These are phyloP conservation scores for Tylochromis polylepis DNA, from an alignment of 2,113 vertebrate genomes.

Conservation along the genomic window DNA sequence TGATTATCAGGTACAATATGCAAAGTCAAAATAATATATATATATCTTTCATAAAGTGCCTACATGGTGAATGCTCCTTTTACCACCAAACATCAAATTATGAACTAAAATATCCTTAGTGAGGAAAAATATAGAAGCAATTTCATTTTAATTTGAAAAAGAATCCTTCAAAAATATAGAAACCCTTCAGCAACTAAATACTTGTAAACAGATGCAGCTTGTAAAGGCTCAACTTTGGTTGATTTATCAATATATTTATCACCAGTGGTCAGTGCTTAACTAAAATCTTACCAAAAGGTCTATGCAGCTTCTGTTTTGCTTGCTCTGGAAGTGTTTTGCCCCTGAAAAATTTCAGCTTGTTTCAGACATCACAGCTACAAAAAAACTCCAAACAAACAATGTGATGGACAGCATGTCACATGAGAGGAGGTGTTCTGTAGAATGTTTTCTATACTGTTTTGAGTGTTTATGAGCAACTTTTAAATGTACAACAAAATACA, in stretches of 20 bases:
- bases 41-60: constrained; percentile 30
- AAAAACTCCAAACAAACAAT: not conserved
- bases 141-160: not conserved
- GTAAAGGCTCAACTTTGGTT: constrained; percentile 18
- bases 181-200: not conserved
- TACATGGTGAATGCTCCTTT: not conserved
- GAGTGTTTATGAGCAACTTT: not conserved
- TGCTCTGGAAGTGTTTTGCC: not conserved
- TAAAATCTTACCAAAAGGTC: not conserved
- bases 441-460: not conserved
- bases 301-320: not conserved
- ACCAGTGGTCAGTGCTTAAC: not conserved
- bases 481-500: not conserved
- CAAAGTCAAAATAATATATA: constrained; percentile 19
- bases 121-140: not conserved
- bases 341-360: not conserved
- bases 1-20: not conserved
- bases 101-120: not conserved
- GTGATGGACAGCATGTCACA: not conserved
- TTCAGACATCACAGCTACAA: not conserved
- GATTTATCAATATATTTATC: not conserved
- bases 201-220: not conserved
- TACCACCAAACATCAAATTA: not conserved
- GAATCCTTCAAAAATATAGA: not conserved
- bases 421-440: not conserved